A percentile compares a stretch with the other conserved stretches of the same genome.
Conservation (phyloP, 2,797 vertebrate species). For the Falco peregrinus region DNA sequence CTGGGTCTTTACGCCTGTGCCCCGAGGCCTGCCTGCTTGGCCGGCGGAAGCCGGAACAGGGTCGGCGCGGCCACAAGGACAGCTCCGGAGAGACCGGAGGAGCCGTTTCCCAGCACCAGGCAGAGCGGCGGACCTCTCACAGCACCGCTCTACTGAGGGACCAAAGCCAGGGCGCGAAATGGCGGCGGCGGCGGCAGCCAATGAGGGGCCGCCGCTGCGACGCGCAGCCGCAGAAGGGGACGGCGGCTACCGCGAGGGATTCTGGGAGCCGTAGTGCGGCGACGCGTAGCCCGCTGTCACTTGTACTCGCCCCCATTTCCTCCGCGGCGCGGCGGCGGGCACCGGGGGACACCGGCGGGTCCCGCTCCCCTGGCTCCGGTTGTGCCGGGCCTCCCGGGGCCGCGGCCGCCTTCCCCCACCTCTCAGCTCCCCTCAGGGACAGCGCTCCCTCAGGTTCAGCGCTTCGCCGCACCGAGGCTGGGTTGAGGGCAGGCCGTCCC, state of each 20-base stretch:
- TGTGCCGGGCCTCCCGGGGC: too few relatives aligned
- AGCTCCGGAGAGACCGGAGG: background rate
- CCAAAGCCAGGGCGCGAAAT: background rate
- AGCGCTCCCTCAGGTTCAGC: background rate
- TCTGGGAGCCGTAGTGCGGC: background rate
- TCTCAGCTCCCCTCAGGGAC: too few relatives aligned
- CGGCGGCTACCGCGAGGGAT: rapidly evolving
- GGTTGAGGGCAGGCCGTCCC: too few relatives aligned
- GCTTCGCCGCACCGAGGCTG: background rate
- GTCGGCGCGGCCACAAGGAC: background rate
- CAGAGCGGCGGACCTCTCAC: background rate
- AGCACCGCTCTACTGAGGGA: rapidly evolving
- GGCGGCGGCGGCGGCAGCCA: background rate
- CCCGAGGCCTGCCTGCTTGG: too few relatives aligned
- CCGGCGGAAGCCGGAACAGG: background rate
- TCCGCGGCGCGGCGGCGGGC: rapidly evolving
- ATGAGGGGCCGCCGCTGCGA: rapidly evolving
- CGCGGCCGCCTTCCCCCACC: background rate
- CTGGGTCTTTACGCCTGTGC: background rate
- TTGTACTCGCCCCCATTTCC: too few relatives aligned
- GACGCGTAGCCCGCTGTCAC: too few relatives aligned
- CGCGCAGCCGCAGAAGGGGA: background rate
- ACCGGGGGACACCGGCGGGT: too few relatives aligned
- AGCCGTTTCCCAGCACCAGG: background rate
- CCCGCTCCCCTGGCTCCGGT: too few relatives aligned